Conservation (phyloP, 2,888 invertebrate species). For the Pegoplata infirma region DNA sequence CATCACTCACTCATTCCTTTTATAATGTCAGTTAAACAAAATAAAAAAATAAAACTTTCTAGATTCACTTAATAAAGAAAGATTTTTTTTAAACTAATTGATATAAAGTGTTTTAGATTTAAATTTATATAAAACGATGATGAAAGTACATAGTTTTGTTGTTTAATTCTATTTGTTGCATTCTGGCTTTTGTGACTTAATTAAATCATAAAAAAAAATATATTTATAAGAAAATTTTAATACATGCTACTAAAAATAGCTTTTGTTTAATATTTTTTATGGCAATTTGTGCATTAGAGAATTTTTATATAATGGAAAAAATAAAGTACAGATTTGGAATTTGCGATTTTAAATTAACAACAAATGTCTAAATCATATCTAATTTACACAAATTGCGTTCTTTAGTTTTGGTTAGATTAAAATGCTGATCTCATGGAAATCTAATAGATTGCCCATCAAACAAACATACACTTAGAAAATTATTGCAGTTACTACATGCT, state of each 20-base stretch:
- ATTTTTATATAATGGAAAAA: too few relatives aligned
- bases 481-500: too few relatives aligned
- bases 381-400: too few relatives aligned
- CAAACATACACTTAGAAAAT: too few relatives aligned
- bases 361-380: too few relatives aligned
- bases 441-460: too few relatives aligned
- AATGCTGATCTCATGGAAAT: too few relatives aligned
- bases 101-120: constrained; percentile 33
- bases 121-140: constrained; percentile 10
- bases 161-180: not conserved
- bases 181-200: not conserved
- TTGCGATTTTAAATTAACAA: too few relatives aligned
- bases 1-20: not conserved
- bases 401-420: too few relatives aligned
- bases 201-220: not conserved
- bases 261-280: not conserved
- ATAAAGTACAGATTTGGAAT: too few relatives aligned
- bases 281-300: too few relatives aligned
- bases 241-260: not conserved
- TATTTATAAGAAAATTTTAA: too few relatives aligned
- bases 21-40: not conserved
- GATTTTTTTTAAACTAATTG: constrained; percentile 20
- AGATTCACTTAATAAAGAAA: constrained; percentile 1
- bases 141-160: constrained; percentile 10
- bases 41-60: constrained; percentile 8